Evolutionary conservation across 1,140 invertebrate species (phyloP).

Genomic region (Drosophila baimaii): DNA sequence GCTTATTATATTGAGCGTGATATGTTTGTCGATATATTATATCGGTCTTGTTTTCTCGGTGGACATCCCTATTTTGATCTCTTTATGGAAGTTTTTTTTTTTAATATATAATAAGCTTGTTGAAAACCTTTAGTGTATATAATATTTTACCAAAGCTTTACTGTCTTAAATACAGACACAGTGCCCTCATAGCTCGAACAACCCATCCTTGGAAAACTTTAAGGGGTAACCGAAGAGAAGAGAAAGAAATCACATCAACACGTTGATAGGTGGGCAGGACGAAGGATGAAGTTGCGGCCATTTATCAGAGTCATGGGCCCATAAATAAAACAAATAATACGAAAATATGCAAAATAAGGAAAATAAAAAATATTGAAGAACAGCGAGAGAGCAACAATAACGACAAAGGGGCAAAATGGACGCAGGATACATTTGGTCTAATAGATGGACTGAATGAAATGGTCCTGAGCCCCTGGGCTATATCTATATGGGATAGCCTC

Average conservation of each 20-base stretch:
- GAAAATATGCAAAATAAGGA: constrained; percentile 77
- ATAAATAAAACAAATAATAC: constrained; percentile 83
- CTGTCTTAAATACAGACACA: too few species aligned
- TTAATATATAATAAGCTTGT: neutral
- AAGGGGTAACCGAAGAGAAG: constrained; percentile 18
- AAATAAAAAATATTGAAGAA: constrained; percentile 53
- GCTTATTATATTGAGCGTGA: too few species aligned
- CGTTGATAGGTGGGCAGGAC: constrained; percentile 63
- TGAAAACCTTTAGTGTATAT: neutral
- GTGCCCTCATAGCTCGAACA: too few species aligned
- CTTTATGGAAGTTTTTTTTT: neutral
- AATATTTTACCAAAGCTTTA: neutral
- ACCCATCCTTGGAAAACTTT: neutral
- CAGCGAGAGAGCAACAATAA: constrained; percentile 23
- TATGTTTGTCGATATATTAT: too few species aligned
- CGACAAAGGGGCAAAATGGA: constrained; percentile 35
- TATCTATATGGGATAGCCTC: constrained; percentile 23
- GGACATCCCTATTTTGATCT: too few species aligned
- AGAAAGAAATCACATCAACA: constrained; percentile 76
- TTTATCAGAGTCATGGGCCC: constrained; percentile 74
- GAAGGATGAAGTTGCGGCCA: constrained; percentile 56
- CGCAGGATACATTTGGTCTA: constrained; percentile 72
- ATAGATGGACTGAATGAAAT: constrained; percentile 78
- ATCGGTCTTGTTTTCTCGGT: too few species aligned
- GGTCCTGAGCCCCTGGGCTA: constrained; percentile 42